Evolutionary conservation across 2,888 invertebrate genomes (phyloP), one percentile per base, ranked within the genome.

Genomic region (Apotomis capreana): DNA sequence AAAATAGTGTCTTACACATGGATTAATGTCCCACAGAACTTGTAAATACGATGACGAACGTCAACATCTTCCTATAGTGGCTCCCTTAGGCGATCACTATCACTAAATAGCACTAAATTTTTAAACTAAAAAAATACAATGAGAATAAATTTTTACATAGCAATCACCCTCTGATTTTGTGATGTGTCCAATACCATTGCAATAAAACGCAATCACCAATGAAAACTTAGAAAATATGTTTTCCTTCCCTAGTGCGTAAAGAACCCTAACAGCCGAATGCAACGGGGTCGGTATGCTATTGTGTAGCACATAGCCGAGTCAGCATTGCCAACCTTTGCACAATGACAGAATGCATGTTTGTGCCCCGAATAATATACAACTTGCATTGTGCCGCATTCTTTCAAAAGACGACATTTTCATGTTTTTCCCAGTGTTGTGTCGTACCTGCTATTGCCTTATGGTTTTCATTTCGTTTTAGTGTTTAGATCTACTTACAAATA

Each of bases 321-420:
- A 55, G 61, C 15, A 55, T 55, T 69, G 62, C 69, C 70, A 49
- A 71, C 61, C 55, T 61, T 44, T 57, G 54, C 55, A 64, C 59
- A 59, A 59, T 61, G 44, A 13, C 12, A 51, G 68, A 65, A 69
- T 70, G 65, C 65, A 59, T 65, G 70, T 70, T 65, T 70, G 70
- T 57, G 57, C 46, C 49, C 70, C 65, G 65, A 65, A 70, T 70
- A 65, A 70, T 70, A 65, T 64, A 60, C 51, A 60, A 69, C 46
- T 64, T 64, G 44, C 36, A 60, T 59, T 46, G 59, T 54, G 12
- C 49, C 10, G 10, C 49, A 52, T 59, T 57, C 59, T 62, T 69
- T 69, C 26, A 46, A 61, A 62, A 55, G 46, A 55, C 15, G 59
- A 44, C 46, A 37, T 26, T 54, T 62, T 36, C 46, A 49, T 62